phyloP scores from a whole-genome alignment of 1,140 invertebrate genomes.

The Chymomyza costata region DNA sequence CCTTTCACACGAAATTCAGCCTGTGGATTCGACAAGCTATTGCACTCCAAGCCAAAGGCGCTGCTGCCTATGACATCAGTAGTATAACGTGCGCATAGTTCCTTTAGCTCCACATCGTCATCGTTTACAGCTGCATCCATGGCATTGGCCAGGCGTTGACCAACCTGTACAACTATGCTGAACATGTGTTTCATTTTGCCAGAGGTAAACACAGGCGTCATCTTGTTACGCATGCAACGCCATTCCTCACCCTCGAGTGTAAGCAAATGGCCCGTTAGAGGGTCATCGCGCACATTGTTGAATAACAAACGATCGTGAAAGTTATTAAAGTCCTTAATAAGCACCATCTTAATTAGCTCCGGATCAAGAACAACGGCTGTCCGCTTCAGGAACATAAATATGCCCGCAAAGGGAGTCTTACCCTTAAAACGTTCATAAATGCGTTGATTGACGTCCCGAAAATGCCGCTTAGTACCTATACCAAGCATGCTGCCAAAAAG shows the following conservation, averaged over 20 bases:
- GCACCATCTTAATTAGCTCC: slow-evolving; percentile 57
- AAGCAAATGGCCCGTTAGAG: slow-evolving; percentile 77
- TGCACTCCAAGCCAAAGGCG: slow-evolving; percentile 77
- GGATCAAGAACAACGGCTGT: slow-evolving; percentile 41
- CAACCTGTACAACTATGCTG: slow-evolving; percentile 60
- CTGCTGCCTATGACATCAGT: slow-evolving; percentile 79
- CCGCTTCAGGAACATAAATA: slow-evolving; percentile 42
- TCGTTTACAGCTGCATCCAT: slow-evolving; percentile 28
- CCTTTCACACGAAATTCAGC: slow-evolving; percentile 75
- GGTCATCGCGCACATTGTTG: slow-evolving; percentile 76
- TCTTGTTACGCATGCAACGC: slow-evolving; percentile 76
- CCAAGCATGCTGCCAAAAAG: slow-evolving; percentile 62
- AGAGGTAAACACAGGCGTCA: slow-evolving; percentile 78
- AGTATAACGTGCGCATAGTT: slow-evolving; percentile 78
- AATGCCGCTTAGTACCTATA: slow-evolving; percentile 26
- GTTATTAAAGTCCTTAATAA: slow-evolving; percentile 65
- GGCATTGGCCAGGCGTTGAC: slow-evolving; percentile 36
- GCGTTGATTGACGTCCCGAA: slow-evolving; percentile 41
- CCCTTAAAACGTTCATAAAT: slow-evolving; percentile 65
- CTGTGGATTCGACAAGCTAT: slow-evolving; percentile 75
- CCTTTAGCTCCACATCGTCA: slow-evolving; percentile 77
- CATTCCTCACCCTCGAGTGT: slow-evolving; percentile 76
- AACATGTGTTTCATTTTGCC: slow-evolving; percentile 79
- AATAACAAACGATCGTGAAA: slow-evolving; percentile 75
- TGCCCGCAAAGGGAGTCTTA: slow-evolving; percentile 39